These are phyloP conservation scores for Dicyrtomina minuta DNA, from an alignment of 2,888 invertebrate species.

Conservation along the genomic window DNA sequence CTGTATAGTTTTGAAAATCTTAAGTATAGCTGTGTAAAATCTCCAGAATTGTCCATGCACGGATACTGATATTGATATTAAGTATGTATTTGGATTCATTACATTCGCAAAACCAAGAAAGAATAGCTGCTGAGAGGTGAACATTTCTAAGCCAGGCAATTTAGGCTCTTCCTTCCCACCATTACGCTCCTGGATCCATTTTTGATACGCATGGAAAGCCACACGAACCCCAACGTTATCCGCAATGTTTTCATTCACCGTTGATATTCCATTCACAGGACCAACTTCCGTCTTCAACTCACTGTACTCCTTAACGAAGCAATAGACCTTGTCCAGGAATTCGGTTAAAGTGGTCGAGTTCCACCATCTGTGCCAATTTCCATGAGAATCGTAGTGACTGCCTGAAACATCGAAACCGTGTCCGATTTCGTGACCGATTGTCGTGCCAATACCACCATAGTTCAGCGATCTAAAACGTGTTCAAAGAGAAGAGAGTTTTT, in stretches of 20 bases:
- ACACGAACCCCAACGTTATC: constrained; percentile 95
- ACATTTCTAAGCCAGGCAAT: constrained; percentile 67
- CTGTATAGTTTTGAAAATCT: too few relatives aligned
- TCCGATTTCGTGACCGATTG: constrained; percentile 81
- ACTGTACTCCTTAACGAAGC: constrained; percentile 83
- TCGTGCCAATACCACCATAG: too few relatives aligned
- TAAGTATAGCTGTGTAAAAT: too few relatives aligned
- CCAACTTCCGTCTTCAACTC: constrained; percentile 74
- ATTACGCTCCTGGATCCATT: constrained; percentile 69
- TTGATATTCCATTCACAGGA: constrained; percentile 68
- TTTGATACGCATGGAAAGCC: constrained; percentile 77
- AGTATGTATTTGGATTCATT: too few relatives aligned
- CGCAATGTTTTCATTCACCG: constrained; percentile 92
- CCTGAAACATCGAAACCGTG: constrained; percentile 82
- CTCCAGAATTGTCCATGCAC: too few relatives aligned
- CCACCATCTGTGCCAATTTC: constrained; percentile 93
- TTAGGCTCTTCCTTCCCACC: constrained; percentile 60
- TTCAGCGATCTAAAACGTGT: too few relatives aligned
- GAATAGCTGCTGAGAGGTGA: constrained; percentile 77
- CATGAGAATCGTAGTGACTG: constrained; percentile 84
- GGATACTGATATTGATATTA: too few relatives aligned
- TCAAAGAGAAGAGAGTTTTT: too few relatives aligned
- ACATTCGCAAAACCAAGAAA: constrained; percentile 62
- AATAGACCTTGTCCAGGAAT: constrained; percentile 78
- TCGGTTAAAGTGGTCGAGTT: constrained; percentile 76